phyloP scores from a whole-genome alignment of 2,113 vertebrate species.

The Ictalurus furcatus region DNA sequence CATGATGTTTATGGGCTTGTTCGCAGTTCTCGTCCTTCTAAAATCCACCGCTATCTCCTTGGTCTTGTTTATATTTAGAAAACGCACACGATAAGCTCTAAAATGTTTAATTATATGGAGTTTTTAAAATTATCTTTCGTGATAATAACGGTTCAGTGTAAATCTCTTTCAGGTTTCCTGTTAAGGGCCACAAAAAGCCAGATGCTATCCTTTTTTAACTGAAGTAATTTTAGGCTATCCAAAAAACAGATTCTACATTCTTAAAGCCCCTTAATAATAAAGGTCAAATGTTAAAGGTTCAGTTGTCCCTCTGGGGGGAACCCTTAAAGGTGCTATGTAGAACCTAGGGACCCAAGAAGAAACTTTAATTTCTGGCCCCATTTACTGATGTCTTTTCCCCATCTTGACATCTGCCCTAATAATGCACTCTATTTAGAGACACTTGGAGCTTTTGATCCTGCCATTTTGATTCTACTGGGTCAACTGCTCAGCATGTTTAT shows the following conservation, averaged over 20 bases:
- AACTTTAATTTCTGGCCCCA: not conserved
- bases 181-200: not conserved
- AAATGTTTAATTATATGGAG: not conserved
- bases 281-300: not conserved
- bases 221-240: not conserved
- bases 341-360: no score
- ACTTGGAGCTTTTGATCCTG: not conserved
- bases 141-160: not conserved
- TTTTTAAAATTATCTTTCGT: not conserved
- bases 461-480: not conserved
- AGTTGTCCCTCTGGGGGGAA: not conserved
- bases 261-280: not conserved
- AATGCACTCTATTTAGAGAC: not conserved
- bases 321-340: not conserved
- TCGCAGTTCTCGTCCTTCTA: no score
- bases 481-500: not conserved
- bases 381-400: not conserved
- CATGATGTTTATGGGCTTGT: no score
- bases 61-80: no score
- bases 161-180: not conserved
- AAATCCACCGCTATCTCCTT: no score
- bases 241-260: not conserved
- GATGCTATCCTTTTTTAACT: not conserved
- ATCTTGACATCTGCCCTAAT: not conserved
- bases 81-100: no score